Evolutionary conservation across 1,140 invertebrate species (phyloP).

Genomic region (Drosophila parabipectinata): DNA sequence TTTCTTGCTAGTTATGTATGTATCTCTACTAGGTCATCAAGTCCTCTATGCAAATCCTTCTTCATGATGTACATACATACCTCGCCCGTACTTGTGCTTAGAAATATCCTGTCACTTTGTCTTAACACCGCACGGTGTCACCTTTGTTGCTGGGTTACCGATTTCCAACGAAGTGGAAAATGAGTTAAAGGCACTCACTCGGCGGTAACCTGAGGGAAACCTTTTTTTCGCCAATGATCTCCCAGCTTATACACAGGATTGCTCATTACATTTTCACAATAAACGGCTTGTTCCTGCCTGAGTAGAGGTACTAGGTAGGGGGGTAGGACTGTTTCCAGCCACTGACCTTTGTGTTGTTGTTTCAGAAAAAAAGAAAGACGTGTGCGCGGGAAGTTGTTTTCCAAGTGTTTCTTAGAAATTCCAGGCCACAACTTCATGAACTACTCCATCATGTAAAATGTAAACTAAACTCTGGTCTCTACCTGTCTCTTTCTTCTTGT

Average conservation of each 20-base stretch:
- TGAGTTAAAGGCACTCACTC: conserved; percentile 16
- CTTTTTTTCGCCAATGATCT: conserved; percentile 35
- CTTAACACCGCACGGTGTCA: conserved; percentile 58
- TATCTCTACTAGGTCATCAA: not conserved
- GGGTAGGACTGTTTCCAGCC: not conserved
- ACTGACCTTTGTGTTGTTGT: not conserved
- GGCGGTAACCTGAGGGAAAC: conserved; percentile 26
- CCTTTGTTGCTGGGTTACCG: conserved; percentile 37
- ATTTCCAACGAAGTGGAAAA: conserved; percentile 67
- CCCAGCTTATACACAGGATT: conserved; percentile 6
- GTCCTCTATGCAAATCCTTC: conserved; percentile 33
- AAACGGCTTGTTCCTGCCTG: too few relatives aligned
- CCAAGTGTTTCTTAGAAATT: conserved; percentile 48
- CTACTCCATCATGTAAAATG: conserved; percentile 57
- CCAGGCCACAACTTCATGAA: conserved; percentile 49
- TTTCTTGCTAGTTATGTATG: too few relatives aligned
- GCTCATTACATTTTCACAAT: conserved; percentile 27
- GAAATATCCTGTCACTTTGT: conserved; percentile 45
- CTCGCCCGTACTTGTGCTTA: conserved; percentile 3
- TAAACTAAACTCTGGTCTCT: conserved; percentile 30
- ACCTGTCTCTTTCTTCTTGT: conserved; percentile 6
- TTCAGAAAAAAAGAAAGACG: conserved; percentile 26
- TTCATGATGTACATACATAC: conserved; percentile 6
- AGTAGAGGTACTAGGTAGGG: too few relatives aligned
- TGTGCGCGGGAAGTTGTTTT: conserved; percentile 43